A percentile compares a stretch with the other conserved stretches of the same genome.
These are phyloP conservation scores for Acanthurus tractus DNA, from an alignment of 2,797 vertebrate species.

Conservation along the genomic window DNA sequence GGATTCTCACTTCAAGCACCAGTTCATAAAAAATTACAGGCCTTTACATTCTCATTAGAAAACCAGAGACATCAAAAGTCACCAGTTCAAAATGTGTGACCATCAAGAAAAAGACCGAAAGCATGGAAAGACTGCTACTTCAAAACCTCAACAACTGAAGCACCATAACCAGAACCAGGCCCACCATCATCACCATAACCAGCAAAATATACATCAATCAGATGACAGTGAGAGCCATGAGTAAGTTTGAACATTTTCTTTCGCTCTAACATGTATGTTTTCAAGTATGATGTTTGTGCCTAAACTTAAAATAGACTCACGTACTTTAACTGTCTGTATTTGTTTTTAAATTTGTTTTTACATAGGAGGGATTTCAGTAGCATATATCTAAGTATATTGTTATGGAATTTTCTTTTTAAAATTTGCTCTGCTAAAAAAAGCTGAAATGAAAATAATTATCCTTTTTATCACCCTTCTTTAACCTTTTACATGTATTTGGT, in stretches of 20 bases:
- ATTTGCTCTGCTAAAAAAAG: neutral
- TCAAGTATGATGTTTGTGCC: neutral
- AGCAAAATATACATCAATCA: constrained; percentile 48
- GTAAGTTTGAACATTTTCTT: constrained; percentile 54
- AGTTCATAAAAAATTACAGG: constrained; percentile 66
- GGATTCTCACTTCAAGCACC: constrained; percentile 45
- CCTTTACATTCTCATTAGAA: constrained; percentile 46
- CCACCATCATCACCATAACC: constrained; percentile 46
- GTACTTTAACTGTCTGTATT: neutral
- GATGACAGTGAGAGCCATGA: constrained; percentile 63
- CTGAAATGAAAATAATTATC: neutral
- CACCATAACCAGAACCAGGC: constrained; percentile 61
- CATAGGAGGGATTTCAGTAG: neutral
- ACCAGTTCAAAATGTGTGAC: constrained; percentile 54
- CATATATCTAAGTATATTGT: neutral
- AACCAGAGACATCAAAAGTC: constrained; percentile 13
- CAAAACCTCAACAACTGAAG: constrained; percentile 67
- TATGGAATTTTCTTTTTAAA: neutral
- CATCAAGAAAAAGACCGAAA: constrained; percentile 61
- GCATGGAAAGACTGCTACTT: constrained; percentile 47
- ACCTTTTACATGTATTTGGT: neutral
- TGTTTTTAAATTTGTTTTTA: neutral
- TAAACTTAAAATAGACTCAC: neutral
- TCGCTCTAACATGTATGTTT: neutral
- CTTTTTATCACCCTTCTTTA: neutral